Evolutionary conservation across 2,797 vertebrate genomes (phyloP).

Genomic region (Arctocebus calabarensis): DNA sequence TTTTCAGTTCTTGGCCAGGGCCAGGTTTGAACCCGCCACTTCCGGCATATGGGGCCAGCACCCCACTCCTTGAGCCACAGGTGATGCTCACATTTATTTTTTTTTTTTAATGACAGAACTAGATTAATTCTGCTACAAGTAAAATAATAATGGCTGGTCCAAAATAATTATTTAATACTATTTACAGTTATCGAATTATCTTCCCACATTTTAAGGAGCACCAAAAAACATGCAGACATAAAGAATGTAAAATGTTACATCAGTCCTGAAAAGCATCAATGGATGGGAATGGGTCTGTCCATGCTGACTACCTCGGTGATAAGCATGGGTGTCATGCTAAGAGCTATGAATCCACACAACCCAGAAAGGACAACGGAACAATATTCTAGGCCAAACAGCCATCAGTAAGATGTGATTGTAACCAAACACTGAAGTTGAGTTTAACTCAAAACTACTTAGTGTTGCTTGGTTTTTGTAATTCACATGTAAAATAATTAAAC

Average conservation of each 20-base stretch:
- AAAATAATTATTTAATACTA: background rate
- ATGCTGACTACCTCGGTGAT: background rate
- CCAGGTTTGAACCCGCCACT: too few species aligned
- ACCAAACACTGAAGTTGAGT: background rate
- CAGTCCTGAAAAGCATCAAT: background rate
- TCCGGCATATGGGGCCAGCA: too few species aligned
- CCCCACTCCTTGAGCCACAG: too few species aligned
- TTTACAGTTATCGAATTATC: background rate
- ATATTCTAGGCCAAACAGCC: background rate
- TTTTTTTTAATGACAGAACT: too few species aligned
- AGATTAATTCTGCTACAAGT: background rate
- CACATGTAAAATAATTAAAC: background rate
- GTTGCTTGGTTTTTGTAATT: background rate
- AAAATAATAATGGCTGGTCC: background rate
- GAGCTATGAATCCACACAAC: background rate
- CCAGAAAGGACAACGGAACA: background rate
- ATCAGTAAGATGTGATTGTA: background rate
- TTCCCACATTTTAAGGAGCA: background rate
- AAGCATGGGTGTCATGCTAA: too few species aligned
- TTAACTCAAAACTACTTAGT: background rate
- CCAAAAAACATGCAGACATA: background rate
- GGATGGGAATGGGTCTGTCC: background rate
- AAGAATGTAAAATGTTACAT: background rate
- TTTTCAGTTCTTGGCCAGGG: too few species aligned
- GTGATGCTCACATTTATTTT: too few species aligned